A percentile compares a stretch with the other conserved stretches of the same genome.
Conservation (phyloP, 2,797 vertebrate species). For the Rhabdophis nuchalis region DNA sequence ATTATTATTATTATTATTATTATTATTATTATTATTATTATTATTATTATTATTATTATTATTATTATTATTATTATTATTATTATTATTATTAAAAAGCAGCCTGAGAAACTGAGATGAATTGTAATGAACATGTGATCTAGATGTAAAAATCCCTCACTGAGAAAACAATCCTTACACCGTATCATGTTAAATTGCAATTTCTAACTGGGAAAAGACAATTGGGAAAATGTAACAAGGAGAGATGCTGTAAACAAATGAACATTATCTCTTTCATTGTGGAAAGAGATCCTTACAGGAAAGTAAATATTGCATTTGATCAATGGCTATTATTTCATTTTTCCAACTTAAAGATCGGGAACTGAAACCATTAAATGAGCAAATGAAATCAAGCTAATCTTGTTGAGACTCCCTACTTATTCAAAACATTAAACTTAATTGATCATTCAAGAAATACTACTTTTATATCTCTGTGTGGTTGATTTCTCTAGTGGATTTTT, state of each 20-base stretch:
- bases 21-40: too few relatives aligned
- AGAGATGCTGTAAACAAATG: slow-evolving; percentile 30
- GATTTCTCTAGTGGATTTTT: not conserved
- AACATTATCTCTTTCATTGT: slow-evolving; percentile 33
- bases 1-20: too few relatives aligned
- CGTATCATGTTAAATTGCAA: slow-evolving; percentile 30
- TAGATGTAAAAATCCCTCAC: slow-evolving; percentile 12
- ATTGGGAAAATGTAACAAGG: slow-evolving; percentile 18
- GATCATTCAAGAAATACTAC: slow-evolving; percentile 36
- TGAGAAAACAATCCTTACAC: slow-evolving; percentile 46
- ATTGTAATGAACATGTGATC: slow-evolving; percentile 54
- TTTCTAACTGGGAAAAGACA: slow-evolving; percentile 49
- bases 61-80: too few relatives aligned
- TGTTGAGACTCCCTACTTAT: slow-evolving; percentile 48
- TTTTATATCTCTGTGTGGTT: not conserved
- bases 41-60: too few relatives aligned
- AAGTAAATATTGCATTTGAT: slow-evolving; percentile 37
- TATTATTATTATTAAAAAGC: too few relatives aligned
- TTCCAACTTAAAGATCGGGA: slow-evolving; percentile 48
- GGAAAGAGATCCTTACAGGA: slow-evolving; percentile 19
- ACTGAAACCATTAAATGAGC: slow-evolving; percentile 50
- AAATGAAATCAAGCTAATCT: slow-evolving; percentile 55
- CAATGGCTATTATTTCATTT: slow-evolving; percentile 51
- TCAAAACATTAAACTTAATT: slow-evolving; percentile 59
- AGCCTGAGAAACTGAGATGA: slow-evolving; percentile 51